Evolutionary conservation across 2,797 vertebrate genomes (phyloP).

Genomic region (Notolepis coatsorum): DNA sequence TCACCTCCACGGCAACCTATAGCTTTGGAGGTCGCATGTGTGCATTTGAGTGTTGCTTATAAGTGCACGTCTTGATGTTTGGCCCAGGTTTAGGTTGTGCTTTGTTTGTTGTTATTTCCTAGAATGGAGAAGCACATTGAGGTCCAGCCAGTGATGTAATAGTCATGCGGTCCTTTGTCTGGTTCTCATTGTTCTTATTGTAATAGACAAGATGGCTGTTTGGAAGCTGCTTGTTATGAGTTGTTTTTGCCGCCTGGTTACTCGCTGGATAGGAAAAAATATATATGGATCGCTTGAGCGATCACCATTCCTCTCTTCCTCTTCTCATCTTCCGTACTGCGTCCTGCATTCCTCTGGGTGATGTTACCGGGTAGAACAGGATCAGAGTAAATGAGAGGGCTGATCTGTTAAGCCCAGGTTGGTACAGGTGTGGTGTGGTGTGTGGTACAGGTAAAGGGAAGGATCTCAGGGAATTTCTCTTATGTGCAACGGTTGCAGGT

Average conservation of each 20-base stretch:
- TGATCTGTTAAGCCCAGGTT: conserved; percentile 1
- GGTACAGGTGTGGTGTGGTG: background rate
- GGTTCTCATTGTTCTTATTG: background rate
- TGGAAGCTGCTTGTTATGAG: background rate
- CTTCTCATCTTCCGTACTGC: background rate
- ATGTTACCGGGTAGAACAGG: background rate
- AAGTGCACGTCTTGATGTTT: conserved; percentile 20
- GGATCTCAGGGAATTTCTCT: conserved; percentile 18
- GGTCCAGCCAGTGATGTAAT: conserved; percentile 14
- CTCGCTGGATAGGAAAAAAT: too few species aligned
- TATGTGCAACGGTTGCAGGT: conserved; percentile 8
- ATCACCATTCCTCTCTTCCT: too few species aligned
- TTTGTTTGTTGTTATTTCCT: background rate
- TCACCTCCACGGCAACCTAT: conserved; percentile 15
- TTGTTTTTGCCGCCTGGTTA: background rate
- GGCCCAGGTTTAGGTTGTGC: background rate
- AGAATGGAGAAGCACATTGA: conserved; percentile 6
- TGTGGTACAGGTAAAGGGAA: conserved; percentile 8
- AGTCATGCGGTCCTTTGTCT: conserved; percentile 13
- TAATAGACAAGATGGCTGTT: too few species aligned
- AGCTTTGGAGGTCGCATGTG: conserved; percentile 4
- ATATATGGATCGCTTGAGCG: too few species aligned
- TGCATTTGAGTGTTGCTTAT: background rate
- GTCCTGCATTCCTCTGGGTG: background rate
- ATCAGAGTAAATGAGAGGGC: background rate